Conservation (phyloP, 2,113 vertebrate species). For the Sterrhoptilus dennistouni region DNA sequence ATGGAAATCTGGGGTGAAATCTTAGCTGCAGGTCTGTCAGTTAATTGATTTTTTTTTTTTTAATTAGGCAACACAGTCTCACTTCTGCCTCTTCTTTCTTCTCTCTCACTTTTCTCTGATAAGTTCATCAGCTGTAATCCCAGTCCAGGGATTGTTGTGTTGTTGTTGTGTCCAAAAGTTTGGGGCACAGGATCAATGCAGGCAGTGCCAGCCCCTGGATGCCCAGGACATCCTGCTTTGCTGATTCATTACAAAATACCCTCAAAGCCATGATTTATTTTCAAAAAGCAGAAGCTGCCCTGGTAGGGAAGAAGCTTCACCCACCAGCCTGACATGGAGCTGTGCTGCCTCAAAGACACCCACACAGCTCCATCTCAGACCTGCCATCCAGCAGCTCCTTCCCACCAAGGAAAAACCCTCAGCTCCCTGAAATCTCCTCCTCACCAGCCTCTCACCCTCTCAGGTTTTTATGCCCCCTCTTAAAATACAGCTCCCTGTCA, state of each 20-base stretch:
- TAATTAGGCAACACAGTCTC: not conserved
- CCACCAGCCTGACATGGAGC: not conserved
- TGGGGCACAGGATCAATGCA: not conserved
- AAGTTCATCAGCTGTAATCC: not conserved
- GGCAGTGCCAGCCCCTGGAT: not conserved
- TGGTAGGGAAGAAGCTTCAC: not conserved
- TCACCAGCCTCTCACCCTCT: not conserved
- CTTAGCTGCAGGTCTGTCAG: not conserved
- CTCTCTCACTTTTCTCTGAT: not conserved
- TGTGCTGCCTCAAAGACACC: not conserved
- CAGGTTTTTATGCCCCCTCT: not conserved
- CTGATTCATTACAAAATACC: not conserved
- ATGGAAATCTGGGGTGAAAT: not conserved
- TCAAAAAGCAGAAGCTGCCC: not conserved
- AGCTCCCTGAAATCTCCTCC: not conserved
- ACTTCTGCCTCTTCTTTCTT: not conserved
- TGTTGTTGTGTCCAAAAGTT: not conserved
- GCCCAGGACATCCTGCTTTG: not conserved
- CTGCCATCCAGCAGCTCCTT: not conserved
- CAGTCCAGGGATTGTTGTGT: too few relatives aligned
- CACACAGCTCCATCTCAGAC: not conserved
- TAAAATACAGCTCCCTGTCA: not conserved
- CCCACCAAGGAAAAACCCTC: not conserved
- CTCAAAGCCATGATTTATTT: not conserved
- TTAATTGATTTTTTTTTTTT: not conserved